Percentiles rank a stretch among this genome's conserved stretches.
These are phyloP conservation scores for Drosophila punjabiensis DNA, from an alignment of 1,140 invertebrate species.

Conservation along the genomic window DNA sequence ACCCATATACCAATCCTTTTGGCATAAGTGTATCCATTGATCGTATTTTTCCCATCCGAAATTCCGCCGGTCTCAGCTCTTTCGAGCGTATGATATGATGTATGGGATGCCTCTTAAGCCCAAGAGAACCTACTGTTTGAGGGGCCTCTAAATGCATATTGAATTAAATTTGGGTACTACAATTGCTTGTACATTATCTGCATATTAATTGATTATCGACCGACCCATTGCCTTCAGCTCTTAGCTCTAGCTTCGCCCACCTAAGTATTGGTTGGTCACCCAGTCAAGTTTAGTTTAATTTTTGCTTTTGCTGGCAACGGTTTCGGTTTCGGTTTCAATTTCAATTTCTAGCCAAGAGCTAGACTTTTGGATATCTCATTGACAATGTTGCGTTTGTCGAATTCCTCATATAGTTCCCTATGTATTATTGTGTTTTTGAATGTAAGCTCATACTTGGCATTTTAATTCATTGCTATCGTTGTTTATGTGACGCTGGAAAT, in stretches of 20 bases:
- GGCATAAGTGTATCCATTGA: background rate
- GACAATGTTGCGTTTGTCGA: constrained; percentile 60
- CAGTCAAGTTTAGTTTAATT: constrained; percentile 46
- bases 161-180: constrained; percentile 54
- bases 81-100: constrained; percentile 5
- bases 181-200: constrained; percentile 54
- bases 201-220: constrained; percentile 68
- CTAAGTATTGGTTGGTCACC: constrained; percentile 33
- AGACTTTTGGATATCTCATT: constrained; percentile 33
- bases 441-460: constrained; percentile 53
- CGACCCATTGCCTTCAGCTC: constrained; percentile 45
- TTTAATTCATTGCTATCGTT: background rate
- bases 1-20: background rate
- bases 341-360: constrained; percentile 20
- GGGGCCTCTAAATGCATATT: constrained; percentile 39
- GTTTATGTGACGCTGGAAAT: background rate
- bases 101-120: constrained; percentile 4
- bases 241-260: constrained; percentile 28
- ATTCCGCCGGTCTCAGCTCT: constrained; percentile 5
- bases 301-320: constrained; percentile 48
- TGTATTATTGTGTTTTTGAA: constrained; percentile 50
- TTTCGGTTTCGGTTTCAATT: constrained; percentile 47
- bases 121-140: constrained; percentile 13
- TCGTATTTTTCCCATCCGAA: background rate
- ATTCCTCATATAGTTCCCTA: constrained; percentile 53